Percentiles rank a stretch among this genome's conserved stretches.
Evolutionary conservation across 2,888 invertebrate genomes (phyloP).

Genomic region (Amphipyra berbera): DNA sequence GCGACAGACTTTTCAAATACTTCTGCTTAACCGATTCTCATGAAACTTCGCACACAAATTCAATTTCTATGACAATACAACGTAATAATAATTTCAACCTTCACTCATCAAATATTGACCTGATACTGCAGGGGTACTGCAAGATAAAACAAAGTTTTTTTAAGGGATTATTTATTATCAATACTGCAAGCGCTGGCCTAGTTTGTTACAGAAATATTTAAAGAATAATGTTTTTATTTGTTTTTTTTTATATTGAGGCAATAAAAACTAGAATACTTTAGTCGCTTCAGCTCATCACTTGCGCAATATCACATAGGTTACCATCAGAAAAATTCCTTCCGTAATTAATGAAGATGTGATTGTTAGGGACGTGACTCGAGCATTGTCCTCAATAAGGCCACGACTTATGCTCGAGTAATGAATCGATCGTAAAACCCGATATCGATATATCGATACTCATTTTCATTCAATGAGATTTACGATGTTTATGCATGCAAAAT

Average conservation of each 20-base stretch:
- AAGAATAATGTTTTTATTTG: too few relatives aligned
- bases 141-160: too few relatives aligned
- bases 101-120: too few relatives aligned
- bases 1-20: too few relatives aligned
- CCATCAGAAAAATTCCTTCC: conserved; percentile 76
- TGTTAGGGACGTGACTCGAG: conserved; percentile 65
- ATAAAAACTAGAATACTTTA: not conserved
- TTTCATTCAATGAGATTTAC: conserved; percentile 86
- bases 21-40: too few relatives aligned
- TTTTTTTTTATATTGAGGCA: not conserved
- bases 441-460: conserved; percentile 83
- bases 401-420: conserved; percentile 74
- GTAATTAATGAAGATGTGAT: conserved; percentile 88
- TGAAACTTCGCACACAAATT: too few relatives aligned
- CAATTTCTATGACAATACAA: too few relatives aligned
- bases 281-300: conserved; percentile 62
- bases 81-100: too few relatives aligned
- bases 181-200: too few relatives aligned
- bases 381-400: conserved; percentile 80
- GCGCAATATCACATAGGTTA: conserved; percentile 61
- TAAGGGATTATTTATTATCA: too few relatives aligned
- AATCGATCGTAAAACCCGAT: conserved; percentile 79
- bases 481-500: conserved; percentile 85
- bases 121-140: too few relatives aligned
- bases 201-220: too few relatives aligned